phyloP scores from a whole-genome alignment of 2,888 invertebrate genomes.

The Orgyia antiqua region DNA sequence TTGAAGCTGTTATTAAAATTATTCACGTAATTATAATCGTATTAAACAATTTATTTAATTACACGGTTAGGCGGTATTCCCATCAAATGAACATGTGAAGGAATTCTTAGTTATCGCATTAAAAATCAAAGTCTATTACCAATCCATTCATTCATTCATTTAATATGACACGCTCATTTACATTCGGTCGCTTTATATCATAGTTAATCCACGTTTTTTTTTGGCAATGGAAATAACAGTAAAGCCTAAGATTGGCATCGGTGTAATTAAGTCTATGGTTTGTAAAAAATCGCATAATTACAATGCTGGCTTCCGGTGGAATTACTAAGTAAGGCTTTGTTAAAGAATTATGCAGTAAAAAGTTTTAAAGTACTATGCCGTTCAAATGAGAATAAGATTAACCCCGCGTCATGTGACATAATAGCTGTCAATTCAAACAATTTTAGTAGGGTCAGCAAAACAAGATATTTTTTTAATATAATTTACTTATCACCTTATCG shows the following conservation, averaged over 20 bases:
- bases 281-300: slow-evolving; percentile 27
- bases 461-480: too few relatives aligned
- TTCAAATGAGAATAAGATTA: too few relatives aligned
- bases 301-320: slow-evolving; percentile 15
- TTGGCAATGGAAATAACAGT: slow-evolving; percentile 24
- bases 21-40: too few relatives aligned
- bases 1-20: too few relatives aligned
- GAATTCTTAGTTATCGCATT: background rate
- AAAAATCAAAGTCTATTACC: background rate
- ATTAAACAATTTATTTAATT: too few relatives aligned
- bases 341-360: background rate
- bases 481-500: too few relatives aligned
- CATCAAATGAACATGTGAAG: too few relatives aligned
- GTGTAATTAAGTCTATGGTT: slow-evolving; percentile 25
- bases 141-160: slow-evolving; percentile 5
- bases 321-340: background rate
- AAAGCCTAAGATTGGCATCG: slow-evolving; percentile 23
- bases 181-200: slow-evolving; percentile 9
- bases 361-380: too few relatives aligned
- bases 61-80: too few relatives aligned
- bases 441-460: too few relatives aligned
- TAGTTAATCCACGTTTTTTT: slow-evolving; percentile 18
- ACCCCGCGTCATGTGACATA: too few relatives aligned
- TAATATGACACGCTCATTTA: slow-evolving; percentile 4
- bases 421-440: too few relatives aligned